Conservation (phyloP, 2,888 invertebrate genomes). For the Troglohyphantes excavatus region DNA sequence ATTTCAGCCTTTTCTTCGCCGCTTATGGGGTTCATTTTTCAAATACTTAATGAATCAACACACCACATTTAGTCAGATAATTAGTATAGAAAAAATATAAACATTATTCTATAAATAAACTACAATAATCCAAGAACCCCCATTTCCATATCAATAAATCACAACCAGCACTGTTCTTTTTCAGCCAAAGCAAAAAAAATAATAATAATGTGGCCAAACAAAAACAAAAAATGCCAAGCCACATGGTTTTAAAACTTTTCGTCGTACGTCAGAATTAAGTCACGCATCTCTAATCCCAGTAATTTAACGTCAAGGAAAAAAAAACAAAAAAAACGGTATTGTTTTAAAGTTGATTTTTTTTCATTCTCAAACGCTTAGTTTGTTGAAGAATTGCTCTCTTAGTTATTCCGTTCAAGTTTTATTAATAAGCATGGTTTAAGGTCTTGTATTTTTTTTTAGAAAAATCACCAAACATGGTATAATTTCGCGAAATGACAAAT, state of each 20-base stretch:
- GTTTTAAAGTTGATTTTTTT: slow-evolving; percentile 10
- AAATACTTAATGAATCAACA: background rate
- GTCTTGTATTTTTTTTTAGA: background rate
- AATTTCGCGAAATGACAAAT: slow-evolving; percentile 50
- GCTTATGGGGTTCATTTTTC: too few species aligned
- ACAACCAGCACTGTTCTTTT: background rate
- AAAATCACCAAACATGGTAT: slow-evolving; percentile 8
- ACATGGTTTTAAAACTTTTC: slow-evolving; percentile 18
- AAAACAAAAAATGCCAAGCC: background rate
- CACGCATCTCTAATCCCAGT: slow-evolving; percentile 60
- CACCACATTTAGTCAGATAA: background rate
- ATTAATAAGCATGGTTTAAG: slow-evolving; percentile 16
- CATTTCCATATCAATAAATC: background rate
- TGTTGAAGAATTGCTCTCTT: slow-evolving; percentile 36
- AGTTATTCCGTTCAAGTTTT: slow-evolving; percentile 14
- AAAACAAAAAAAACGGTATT: slow-evolving; percentile 6
- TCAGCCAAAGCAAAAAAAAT: background rate
- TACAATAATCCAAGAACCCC: background rate
- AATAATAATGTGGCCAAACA: background rate
- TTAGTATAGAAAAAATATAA: background rate
- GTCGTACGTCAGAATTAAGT: slow-evolving; percentile 56
- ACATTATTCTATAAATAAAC: background rate
- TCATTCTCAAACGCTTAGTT: background rate
- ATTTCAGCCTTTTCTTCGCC: too few species aligned
- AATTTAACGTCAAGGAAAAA: slow-evolving; percentile 33